Evolutionary conservation across 2,888 invertebrate species (phyloP).

Genomic region (Hydrotaea diabolus): DNA sequence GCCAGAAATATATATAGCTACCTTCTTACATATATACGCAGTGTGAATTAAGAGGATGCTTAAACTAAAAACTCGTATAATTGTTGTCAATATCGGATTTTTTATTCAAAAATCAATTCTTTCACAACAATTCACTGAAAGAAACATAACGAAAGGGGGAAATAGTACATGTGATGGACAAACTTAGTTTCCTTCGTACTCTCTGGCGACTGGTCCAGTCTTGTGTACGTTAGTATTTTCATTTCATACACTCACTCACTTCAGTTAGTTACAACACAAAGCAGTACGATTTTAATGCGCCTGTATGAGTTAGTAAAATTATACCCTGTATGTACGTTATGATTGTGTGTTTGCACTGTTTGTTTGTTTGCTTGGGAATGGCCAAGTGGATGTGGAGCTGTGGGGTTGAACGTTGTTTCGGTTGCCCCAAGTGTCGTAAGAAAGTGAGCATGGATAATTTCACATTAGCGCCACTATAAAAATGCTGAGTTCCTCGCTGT

Average conservation of each 20-base stretch:
- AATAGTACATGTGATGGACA: too few species aligned
- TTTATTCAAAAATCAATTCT: too few species aligned
- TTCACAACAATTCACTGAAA: too few species aligned
- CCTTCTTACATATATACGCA: too few species aligned
- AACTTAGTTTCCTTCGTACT: too few species aligned
- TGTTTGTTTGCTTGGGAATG: conserved; percentile 18
- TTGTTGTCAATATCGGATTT: too few species aligned
- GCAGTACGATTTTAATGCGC: not conserved
- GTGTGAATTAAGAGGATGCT: too few species aligned
- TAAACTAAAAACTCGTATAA: too few species aligned
- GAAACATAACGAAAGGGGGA: conserved; percentile 1
- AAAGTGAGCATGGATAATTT: conserved; percentile 34
- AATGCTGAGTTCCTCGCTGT: conserved; percentile 44
- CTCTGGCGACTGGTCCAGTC: not conserved
- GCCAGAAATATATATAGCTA: too few species aligned
- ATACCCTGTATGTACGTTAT: conserved; percentile 1
- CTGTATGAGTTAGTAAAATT: conserved; percentile 56
- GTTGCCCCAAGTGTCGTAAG: not conserved
- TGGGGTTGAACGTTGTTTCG: not conserved
- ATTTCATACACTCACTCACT: conserved; percentile 32
- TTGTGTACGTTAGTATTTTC: not conserved
- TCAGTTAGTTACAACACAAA: conserved; percentile 4
- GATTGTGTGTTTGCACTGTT: not conserved
- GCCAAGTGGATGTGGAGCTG: not conserved
- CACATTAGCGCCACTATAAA: conserved; percentile 56